Conservation (phyloP, 2,113 vertebrate species). For the Gallinago jamesoni region DNA sequence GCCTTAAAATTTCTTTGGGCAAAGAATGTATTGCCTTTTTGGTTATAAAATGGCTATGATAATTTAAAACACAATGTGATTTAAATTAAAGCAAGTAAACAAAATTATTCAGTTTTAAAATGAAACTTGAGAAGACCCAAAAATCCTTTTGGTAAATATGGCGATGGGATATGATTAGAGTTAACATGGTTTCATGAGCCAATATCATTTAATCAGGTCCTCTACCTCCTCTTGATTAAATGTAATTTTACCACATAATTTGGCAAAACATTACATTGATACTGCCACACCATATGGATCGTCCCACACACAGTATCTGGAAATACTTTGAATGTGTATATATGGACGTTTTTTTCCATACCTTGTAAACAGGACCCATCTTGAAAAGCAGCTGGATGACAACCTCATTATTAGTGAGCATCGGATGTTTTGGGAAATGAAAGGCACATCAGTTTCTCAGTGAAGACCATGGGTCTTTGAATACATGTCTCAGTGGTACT, state of each 20-base stretch:
- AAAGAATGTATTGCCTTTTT: neutral
- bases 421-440: neutral
- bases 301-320: neutral
- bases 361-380: neutral
- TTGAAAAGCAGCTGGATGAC: neutral
- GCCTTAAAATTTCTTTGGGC: neutral
- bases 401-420: neutral
- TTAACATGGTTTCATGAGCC: neutral
- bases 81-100: neutral
- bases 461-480: neutral
- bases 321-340: neutral
- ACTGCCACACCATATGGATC: neutral
- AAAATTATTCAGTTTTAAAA: neutral
- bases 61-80: neutral
- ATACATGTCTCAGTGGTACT: neutral
- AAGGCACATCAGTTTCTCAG: neutral
- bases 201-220: neutral
- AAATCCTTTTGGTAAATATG: neutral
- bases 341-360: fast-evolving
- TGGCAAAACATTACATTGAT: neutral
- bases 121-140: neutral
- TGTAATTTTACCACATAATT: neutral
- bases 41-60: neutral
- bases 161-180: fast-evolving
- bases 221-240: neutral